These are phyloP conservation scores for Tylochromis polylepis DNA, from an alignment of 2,113 vertebrate species.

Conservation along the genomic window DNA sequence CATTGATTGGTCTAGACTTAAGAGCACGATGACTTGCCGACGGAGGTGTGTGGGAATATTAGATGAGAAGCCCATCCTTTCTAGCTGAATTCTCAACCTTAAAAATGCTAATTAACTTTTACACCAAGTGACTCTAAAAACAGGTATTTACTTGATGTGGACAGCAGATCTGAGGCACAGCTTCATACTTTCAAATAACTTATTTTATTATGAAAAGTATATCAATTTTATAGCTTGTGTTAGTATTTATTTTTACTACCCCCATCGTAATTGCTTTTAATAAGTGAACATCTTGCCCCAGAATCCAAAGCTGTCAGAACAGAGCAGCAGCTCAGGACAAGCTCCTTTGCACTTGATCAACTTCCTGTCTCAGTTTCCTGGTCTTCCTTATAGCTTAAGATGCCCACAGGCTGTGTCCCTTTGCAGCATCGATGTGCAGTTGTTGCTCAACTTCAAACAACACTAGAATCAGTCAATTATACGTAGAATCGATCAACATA, in stretches of 20 bases:
- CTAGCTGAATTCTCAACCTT: not conserved
- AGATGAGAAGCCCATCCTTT: slow-evolving; percentile 4
- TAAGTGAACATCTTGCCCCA: not conserved
- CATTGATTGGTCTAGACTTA: slow-evolving; percentile 37
- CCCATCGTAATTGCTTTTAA: not conserved
- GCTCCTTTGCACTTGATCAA: not conserved
- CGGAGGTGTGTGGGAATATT: slow-evolving; percentile 9
- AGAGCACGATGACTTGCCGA: slow-evolving; percentile 1
- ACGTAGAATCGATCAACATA: slow-evolving; percentile 59
- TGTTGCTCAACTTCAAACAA: slow-evolving; percentile 54
- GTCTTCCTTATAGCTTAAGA: slow-evolving; percentile 8
- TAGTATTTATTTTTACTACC: not conserved
- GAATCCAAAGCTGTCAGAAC: not conserved
- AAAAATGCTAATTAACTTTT: slow-evolving; percentile 18
- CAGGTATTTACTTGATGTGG: not conserved
- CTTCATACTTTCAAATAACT: not conserved
- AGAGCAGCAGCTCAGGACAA: not conserved
- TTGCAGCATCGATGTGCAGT: slow-evolving; percentile 33
- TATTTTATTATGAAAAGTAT: not conserved
- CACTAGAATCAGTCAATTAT: slow-evolving; percentile 64
- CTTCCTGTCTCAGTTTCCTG: not conserved
- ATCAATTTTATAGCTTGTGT: not conserved
- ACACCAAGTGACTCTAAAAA: not conserved
- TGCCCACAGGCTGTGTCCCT: slow-evolving; percentile 19
- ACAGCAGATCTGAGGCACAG: not conserved